Conservation (phyloP, 2,888 invertebrate genomes). For the Pandemis cinnamomeana region DNA sequence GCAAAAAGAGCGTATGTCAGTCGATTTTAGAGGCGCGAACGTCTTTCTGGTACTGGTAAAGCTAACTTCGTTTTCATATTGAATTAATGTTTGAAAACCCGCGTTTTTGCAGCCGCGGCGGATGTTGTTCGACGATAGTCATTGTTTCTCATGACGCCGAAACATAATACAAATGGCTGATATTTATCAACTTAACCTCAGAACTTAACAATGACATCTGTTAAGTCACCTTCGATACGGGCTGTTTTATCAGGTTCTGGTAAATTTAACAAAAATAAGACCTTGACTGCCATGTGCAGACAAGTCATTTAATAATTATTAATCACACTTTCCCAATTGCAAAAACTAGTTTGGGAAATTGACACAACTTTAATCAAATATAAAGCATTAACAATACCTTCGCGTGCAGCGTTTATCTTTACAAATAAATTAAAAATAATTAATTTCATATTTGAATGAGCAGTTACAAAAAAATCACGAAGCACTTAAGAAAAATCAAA, state of each 20-base stretch:
- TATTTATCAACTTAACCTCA: constrained; percentile 53
- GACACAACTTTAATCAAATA: too few species aligned
- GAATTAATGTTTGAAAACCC: constrained; percentile 33
- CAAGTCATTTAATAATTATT: background rate
- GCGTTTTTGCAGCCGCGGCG: constrained; percentile 45
- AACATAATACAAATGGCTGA: constrained; percentile 50
- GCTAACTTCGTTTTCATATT: constrained; percentile 2
- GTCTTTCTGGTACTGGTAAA: background rate
- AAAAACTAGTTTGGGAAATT: background rate
- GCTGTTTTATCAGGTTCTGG: background rate
- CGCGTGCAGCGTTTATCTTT: background rate
- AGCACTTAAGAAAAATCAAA: too few species aligned
- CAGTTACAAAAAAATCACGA: too few species aligned
- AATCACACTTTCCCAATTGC: background rate
- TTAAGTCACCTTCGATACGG: constrained; percentile 42
- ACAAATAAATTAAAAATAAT: background rate
- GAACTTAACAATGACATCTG: constrained; percentile 46
- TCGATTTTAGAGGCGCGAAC: background rate
- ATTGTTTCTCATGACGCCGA: constrained; percentile 57
- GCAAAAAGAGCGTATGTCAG: constrained; percentile 10
- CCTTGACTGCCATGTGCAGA: background rate
- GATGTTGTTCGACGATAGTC: constrained; percentile 53
- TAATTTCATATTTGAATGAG: too few species aligned
- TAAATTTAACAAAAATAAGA: constrained; percentile 3
- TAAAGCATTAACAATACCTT: background rate